phyloP scores from a whole-genome alignment of 2,113 vertebrate species.

The Lichenostomus cassidix region DNA sequence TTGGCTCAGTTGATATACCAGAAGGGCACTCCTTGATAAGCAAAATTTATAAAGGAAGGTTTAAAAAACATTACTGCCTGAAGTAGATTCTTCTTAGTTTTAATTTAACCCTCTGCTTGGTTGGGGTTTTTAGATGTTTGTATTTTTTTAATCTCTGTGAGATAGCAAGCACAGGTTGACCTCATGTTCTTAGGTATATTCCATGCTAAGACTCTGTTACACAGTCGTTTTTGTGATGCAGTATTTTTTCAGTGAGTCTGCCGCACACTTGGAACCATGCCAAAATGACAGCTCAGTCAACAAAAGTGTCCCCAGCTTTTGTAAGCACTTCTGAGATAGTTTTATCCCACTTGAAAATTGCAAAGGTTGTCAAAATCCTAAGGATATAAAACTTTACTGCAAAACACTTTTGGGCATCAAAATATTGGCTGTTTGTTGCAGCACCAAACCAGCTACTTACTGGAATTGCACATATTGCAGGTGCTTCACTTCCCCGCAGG shows the following conservation, averaged over 20 bases:
- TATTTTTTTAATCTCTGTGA: background rate
- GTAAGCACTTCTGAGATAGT: conserved; percentile 31
- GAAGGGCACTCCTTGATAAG: conserved; percentile 85
- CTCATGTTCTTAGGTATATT: conserved; percentile 45
- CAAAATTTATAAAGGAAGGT: conserved; percentile 80
- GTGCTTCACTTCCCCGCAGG: background rate
- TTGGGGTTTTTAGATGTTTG: background rate
- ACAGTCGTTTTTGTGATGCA: conserved; percentile 41
- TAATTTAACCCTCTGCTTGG: conserved; percentile 77
- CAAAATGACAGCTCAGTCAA: conserved; percentile 72
- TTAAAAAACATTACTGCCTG: conserved; percentile 73
- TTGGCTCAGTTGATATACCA: conserved; percentile 82
- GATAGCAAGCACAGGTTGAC: conserved; percentile 1
- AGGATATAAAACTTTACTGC: background rate
- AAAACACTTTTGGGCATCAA: background rate
- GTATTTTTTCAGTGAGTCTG: conserved; percentile 36
- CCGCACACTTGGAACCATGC: conserved; percentile 5
- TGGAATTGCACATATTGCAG: background rate
- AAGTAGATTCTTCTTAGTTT: conserved; percentile 72
- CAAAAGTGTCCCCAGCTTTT: conserved; percentile 39
- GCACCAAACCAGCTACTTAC: background rate
- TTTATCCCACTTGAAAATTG: conserved; percentile 38
- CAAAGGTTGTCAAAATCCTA: conserved; percentile 7
- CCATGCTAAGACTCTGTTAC: conserved; percentile 38
- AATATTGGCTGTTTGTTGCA: background rate